Conservation (phyloP, 2,888 invertebrate species). For the Bombylius discolor region DNA sequence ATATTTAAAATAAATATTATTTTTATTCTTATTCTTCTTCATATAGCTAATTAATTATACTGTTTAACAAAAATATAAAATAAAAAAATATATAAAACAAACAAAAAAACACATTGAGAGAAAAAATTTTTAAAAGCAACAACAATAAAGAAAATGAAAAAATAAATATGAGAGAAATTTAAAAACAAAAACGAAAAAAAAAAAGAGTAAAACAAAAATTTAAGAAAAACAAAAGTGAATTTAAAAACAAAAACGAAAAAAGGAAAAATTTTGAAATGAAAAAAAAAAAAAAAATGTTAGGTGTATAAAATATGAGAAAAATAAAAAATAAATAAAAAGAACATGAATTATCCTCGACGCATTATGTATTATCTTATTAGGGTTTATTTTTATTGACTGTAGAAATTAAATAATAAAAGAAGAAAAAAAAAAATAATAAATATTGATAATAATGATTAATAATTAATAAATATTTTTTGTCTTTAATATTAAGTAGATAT, state of each 20-base stretch:
- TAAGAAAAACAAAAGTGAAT: not conserved
- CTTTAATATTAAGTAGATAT: constrained; percentile 7
- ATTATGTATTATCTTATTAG: constrained; percentile 6
- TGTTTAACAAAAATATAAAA: not conserved
- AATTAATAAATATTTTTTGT: not conserved
- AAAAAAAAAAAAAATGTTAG: not conserved
- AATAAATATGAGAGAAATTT: not conserved
- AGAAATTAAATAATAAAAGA: too few species aligned
- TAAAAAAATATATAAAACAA: not conserved
- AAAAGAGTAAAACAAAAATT: not conserved
- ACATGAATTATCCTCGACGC: constrained; percentile 2
- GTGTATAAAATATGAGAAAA: not conserved
- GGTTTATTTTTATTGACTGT: constrained; percentile 7
- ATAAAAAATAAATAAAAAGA: constrained; percentile 1
- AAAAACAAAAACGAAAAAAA: not conserved
- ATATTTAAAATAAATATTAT: too few species aligned
- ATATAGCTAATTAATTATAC: too few species aligned
- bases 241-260: too few species aligned
- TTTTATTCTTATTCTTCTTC: too few species aligned
- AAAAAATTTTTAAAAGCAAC: not conserved
- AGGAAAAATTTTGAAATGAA: not conserved
- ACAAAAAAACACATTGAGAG: too few species aligned
- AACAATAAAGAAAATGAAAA: too few species aligned
- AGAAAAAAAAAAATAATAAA: not conserved
- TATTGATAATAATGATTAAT: constrained; percentile 8